These are phyloP conservation scores for Pristionchus pacificus DNA, from an alignment of 1,140 invertebrate genomes.

Conservation along the genomic window DNA sequence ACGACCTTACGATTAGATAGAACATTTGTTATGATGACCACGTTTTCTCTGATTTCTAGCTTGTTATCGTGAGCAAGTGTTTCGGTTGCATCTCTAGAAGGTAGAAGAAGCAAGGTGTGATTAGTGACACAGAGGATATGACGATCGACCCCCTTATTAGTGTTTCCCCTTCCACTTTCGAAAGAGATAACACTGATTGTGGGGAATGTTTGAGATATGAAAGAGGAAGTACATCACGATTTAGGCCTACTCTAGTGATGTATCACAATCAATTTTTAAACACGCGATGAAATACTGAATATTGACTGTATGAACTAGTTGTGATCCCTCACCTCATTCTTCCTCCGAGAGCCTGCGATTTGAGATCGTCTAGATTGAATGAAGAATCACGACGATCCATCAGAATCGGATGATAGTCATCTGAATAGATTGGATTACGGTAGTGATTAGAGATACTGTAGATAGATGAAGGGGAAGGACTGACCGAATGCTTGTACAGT, in stretches of 20 bases:
- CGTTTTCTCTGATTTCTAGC: background rate
- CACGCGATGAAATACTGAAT: too few species aligned
- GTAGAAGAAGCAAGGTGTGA: background rate
- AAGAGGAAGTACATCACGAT: too few species aligned
- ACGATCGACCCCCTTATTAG: too few species aligned
- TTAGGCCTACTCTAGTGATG: too few species aligned
- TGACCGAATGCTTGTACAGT: too few species aligned
- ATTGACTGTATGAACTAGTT: too few species aligned
- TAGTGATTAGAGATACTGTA: background rate
- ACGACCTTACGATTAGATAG: too few species aligned
- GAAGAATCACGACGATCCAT: conserved; percentile 57
- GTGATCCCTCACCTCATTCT: conserved; percentile 41
- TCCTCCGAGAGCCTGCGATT: conserved; percentile 36
- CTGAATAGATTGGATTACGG: background rate
- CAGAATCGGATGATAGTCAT: conserved; percentile 26
- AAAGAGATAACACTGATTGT: background rate
- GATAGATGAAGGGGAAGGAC: too few species aligned
- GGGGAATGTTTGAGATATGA: background rate
- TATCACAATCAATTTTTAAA: too few species aligned
- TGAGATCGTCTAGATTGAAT: conserved; percentile 39
- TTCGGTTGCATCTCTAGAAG: conserved; percentile 9
- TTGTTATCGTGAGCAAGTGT: conserved; percentile 1
- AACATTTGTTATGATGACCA: too few species aligned
- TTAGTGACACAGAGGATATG: background rate
- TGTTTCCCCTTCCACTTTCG: too few species aligned